These are phyloP conservation scores for Zhuqinia jingwanae DNA, from an alignment of 2,888 invertebrate genomes.

Conservation along the genomic window DNA sequence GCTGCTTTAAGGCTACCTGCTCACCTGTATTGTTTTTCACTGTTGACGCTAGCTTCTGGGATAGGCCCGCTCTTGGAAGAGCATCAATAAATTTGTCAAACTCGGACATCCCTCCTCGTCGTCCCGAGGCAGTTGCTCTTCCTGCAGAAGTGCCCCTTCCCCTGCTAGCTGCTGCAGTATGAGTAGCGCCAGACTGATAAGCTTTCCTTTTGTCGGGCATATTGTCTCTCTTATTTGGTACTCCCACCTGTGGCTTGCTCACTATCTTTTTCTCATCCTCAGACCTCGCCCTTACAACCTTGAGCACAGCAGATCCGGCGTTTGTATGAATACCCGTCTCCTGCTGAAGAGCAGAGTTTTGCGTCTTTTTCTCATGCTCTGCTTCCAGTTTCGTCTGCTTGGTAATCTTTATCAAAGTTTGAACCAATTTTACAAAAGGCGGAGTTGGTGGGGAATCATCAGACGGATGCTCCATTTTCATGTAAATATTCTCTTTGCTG, in stretches of 20 bases:
- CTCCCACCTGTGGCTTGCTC: not conserved
- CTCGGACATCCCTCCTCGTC: not conserved
- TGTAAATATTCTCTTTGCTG: conserved; percentile 53
- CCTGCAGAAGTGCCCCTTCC: not conserved
- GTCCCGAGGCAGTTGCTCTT: not conserved
- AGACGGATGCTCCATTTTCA: conserved; percentile 25
- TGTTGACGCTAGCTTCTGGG: not conserved
- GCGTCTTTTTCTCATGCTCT: not conserved
- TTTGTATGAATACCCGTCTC: not conserved
- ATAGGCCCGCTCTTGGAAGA: not conserved
- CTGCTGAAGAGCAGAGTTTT: not conserved
- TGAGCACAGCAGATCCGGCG: not conserved
- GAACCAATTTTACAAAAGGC: conserved; percentile 39
- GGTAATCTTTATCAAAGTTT: conserved; percentile 21
- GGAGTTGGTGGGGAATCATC: conserved; percentile 55
- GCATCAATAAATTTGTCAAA: not conserved
- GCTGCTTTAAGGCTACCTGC: not conserved
- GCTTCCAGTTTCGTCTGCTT: not conserved
- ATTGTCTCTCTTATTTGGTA: not conserved
- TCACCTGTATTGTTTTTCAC: not conserved
- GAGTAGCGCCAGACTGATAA: not conserved
- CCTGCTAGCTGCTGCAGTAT: not conserved
- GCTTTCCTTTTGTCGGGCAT: not conserved
- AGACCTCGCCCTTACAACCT: not conserved
- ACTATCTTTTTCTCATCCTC: not conserved